These are phyloP conservation scores for Ivindomyrus marchei DNA, from an alignment of 2,113 vertebrate species.

Conservation along the genomic window DNA sequence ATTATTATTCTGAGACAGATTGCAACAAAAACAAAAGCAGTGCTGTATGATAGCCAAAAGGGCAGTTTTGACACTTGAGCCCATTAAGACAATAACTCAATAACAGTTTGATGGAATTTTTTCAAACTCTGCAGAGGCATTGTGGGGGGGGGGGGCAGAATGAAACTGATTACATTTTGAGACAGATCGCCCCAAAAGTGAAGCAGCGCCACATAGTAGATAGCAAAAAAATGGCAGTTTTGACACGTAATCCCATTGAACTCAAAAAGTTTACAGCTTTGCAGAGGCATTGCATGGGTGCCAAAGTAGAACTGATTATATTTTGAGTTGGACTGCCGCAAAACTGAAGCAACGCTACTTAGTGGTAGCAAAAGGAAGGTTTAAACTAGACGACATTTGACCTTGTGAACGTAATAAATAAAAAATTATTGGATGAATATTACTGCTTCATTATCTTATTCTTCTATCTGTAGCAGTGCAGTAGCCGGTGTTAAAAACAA, in stretches of 20 bases:
- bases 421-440: background rate
- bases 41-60: background rate
- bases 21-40: background rate
- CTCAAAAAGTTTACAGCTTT: background rate
- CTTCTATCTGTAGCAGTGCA: background rate
- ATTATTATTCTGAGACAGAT: background rate
- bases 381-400: background rate
- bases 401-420: background rate
- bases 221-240: background rate
- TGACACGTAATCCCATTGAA: background rate
- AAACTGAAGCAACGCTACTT: background rate
- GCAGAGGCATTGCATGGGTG: background rate
- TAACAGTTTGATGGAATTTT: background rate
- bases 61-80: background rate
- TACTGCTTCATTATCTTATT: background rate
- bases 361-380: background rate
- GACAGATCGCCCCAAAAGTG: background rate
- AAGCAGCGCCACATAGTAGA: background rate
- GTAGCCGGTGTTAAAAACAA: background rate
- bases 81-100: background rate
- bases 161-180: background rate
- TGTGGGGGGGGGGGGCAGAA: too few relatives aligned
- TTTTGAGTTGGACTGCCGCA: background rate
- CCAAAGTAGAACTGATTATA: background rate
- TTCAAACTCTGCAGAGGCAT: background rate